Conservation (phyloP, 2,797 vertebrate species). For the Cichlasoma orientale region DNA sequence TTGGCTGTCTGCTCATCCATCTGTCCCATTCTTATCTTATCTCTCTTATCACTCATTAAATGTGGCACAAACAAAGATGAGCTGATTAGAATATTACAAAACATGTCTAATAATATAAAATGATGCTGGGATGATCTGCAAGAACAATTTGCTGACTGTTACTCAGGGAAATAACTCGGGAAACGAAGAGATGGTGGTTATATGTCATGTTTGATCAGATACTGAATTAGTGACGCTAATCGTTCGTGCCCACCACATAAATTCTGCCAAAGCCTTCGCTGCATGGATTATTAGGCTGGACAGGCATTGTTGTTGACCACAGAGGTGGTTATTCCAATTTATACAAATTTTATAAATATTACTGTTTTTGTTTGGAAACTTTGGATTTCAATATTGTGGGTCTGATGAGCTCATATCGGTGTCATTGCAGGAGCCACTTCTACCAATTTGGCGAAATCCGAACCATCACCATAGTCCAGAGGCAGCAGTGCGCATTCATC, state of each 20-base stretch:
- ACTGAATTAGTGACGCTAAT: not conserved
- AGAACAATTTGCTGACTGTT: not conserved
- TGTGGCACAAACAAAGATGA: not conserved
- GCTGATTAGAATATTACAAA: not conserved
- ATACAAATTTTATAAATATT: not conserved
- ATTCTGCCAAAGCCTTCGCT: not conserved
- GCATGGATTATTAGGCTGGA: not conserved
- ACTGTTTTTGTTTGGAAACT: not conserved
- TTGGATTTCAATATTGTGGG: not conserved
- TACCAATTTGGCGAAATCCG: slow-evolving; percentile 99
- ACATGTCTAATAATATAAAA: not conserved
- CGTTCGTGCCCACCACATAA: not conserved
- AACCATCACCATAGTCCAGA: slow-evolving; percentile 94
- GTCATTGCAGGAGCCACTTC: slow-evolving; percentile 89
- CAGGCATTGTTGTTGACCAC: not conserved
- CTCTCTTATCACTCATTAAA: not conserved
- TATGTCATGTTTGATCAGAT: not conserved
- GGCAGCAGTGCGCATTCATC: slow-evolving; percentile 98
- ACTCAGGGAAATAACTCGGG: not conserved
- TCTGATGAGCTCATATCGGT: not conserved
- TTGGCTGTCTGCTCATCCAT: not conserved
- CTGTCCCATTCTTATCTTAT: slow-evolving; percentile 1
- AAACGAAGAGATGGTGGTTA: not conserved
- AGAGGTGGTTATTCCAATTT: not conserved
- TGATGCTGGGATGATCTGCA: not conserved